Evolutionary conservation across 2,113 vertebrate genomes (phyloP).

Genomic region (Antechinus flavipes): DNA sequence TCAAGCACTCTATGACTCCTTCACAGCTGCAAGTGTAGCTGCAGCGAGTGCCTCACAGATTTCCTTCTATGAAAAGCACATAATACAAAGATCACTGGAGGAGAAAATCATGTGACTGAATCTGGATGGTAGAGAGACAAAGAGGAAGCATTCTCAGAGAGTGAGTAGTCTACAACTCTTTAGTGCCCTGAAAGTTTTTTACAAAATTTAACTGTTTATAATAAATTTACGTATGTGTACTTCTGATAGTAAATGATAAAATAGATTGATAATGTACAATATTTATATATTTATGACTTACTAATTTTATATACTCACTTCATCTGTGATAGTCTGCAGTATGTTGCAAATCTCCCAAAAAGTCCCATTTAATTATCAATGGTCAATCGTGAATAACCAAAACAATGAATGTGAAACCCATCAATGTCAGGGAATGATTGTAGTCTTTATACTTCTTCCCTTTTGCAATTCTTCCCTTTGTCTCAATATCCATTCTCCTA

Average conservation of each 20-base stretch:
- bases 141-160: not conserved
- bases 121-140: not conserved
- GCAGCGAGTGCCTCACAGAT: not conserved
- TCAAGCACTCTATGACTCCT: not conserved
- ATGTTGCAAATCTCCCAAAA: not conserved
- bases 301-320: not conserved
- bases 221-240: not conserved
- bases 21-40: not conserved
- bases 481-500: not conserved
- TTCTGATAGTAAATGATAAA: not conserved
- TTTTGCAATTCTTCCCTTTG: too few species aligned
- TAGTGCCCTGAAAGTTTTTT: not conserved
- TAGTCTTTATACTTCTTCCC: not conserved
- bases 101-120: not conserved
- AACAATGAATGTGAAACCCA: not conserved
- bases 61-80: not conserved
- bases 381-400: not conserved
- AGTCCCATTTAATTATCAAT: not conserved
- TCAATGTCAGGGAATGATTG: not conserved
- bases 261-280: not conserved
- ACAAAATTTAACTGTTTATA: not conserved
- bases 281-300: not conserved
- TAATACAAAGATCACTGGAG: not conserved
- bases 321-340: not conserved
- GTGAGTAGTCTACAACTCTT: not conserved